These are phyloP conservation scores for Trichonephila clavata DNA, from an alignment of 1,140 invertebrate species.

Conservation along the genomic window DNA sequence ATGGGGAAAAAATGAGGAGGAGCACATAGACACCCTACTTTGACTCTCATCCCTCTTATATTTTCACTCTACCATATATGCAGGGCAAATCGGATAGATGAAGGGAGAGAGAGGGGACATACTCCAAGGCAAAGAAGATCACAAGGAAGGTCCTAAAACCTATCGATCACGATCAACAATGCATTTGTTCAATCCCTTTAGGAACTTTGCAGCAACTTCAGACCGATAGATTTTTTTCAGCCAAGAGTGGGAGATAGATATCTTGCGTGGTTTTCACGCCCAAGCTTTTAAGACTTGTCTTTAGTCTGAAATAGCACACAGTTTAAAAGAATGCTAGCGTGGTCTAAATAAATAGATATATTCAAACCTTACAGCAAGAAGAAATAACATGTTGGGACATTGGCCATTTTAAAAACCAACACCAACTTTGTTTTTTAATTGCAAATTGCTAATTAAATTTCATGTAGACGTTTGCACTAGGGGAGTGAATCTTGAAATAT, in stretches of 20 bases:
- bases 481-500: too few relatives aligned
- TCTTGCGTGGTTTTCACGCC: constrained; percentile 60
- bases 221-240: constrained; percentile 60
- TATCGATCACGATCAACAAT: constrained; percentile 76
- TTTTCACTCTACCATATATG: constrained; percentile 66
- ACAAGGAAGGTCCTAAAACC: constrained; percentile 68
- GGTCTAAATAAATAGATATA: constrained; percentile 35
- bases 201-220: constrained; percentile 60
- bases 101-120: not conserved
- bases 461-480: too few relatives aligned
- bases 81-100: constrained; percentile 72
- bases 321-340: constrained; percentile 12
- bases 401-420: not conserved
- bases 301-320: not conserved
- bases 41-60: constrained; percentile 60
- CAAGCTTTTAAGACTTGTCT: constrained; percentile 49
- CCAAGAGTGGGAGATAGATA: constrained; percentile 1
- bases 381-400: not conserved
- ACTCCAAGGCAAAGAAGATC: constrained; percentile 70
- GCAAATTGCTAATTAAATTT: too few relatives aligned
- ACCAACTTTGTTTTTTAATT: too few relatives aligned
- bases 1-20: constrained; percentile 1
- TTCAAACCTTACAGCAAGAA: not conserved
- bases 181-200: constrained; percentile 74
- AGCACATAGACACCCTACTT: constrained; percentile 69